Base-by-base conservation (phyloP, 2,797 vertebrate genomes). In the Cephalopachus bancanus region DNA sequence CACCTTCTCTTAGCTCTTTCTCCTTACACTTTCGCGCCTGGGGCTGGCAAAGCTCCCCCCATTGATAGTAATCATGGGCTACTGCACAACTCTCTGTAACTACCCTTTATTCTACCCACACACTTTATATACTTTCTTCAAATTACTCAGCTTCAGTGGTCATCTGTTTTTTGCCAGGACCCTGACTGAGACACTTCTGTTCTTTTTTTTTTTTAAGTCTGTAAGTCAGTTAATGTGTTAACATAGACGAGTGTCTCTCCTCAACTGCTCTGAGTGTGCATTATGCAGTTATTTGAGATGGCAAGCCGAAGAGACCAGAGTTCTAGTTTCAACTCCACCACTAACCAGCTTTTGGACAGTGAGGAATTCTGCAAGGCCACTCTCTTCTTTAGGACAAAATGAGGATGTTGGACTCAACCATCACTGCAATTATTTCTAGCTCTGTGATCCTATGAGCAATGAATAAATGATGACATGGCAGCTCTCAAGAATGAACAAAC, bases 401-500 rank as follows among this genome's bases (percentile, higher is more conserved):
- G 59, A 83, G 10, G 1, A 7, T 60, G 4, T 67, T 28, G 79
- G 26, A 60, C 12, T 59, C 53, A 65, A 65, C 24, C 17, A 62
- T 49, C 20, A 83, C 53, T 83, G 55, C 44, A 67, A 53, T 62
- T 4, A 62, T 51, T 55, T 64, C 64, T 78, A 83, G n/a, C 11
- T 62, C 83, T 94, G 17, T 71, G 86, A 67, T 51, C 49, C 10
- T 51, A 51, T n/a, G 26, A 92, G 37, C 44, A n/a, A 90, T 14
- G 55, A 69, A 71, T 28, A 78, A 90, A 88, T 80, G 51, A 37
- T 26, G 64, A 15, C 7, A 1, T 24, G 17, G n/a, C 49, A 80
- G 59, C 78, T 91, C 67, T 75, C 88, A 83, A 95, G 83, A 71
- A 91, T 79, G 22, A 95, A 80, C 3, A 80, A 75, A 33, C 33